phyloP scores from a whole-genome alignment of 1,140 invertebrate species.

The Caligus rogercresseyi region DNA sequence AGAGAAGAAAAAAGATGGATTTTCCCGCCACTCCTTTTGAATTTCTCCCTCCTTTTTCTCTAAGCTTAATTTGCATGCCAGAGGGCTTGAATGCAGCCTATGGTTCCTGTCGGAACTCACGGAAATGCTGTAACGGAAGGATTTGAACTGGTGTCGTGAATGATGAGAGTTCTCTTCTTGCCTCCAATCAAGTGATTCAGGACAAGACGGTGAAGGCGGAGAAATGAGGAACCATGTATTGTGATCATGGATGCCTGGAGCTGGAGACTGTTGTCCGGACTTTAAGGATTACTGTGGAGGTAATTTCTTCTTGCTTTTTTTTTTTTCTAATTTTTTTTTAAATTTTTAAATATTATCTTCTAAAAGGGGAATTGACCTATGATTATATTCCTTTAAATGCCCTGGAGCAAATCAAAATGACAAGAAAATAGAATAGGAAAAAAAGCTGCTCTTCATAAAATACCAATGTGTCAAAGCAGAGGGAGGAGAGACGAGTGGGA shows the following conservation, averaged over 20 bases:
- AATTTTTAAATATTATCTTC: neutral
- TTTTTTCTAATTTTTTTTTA: neutral
- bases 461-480: no score
- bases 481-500: no score
- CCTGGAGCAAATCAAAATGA: no score
- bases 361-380: neutral
- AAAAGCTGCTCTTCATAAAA: no score
- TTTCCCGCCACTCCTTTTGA: no score
- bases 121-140: constrained; percentile 9
- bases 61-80: no score
- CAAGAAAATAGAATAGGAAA: no score
- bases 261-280: constrained; percentile 20
- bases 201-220: neutral
- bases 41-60: no score
- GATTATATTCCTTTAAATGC: no score
- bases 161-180: neutral
- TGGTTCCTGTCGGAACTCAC: neutral
- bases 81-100: neutral
- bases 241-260: constrained; percentile 20
- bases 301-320: neutral
- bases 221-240: constrained; percentile 14
- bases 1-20: no score
- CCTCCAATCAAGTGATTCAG: neutral
- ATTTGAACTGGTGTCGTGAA: neutral
- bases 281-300: constrained; percentile 21